Base-by-base conservation (phyloP, 2,113 vertebrate genomes). In the Ellobius talpinus region DNA sequence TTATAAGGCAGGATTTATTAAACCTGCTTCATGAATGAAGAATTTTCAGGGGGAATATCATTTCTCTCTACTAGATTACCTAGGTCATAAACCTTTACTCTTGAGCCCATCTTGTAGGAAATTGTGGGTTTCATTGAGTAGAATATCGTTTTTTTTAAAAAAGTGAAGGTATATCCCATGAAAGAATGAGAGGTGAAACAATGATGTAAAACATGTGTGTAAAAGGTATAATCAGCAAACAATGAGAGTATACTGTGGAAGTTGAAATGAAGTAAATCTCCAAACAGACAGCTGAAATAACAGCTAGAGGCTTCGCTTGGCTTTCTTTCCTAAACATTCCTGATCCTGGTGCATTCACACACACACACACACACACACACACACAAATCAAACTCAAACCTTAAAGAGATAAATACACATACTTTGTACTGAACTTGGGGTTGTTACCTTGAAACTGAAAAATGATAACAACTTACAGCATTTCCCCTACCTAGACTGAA, bases 351-450 rank as follows among this genome's bases (percentile, higher is more conserved):
- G 17, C n/a, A n/a, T n/a, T n/a, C 50, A 19, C 17, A 6, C 55
- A 0, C 58, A 21, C 19, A 21, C 58, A 21, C 19, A 58, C 58
- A 50, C 50, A 50, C 50, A 50, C 50, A 50, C 50, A 50, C 50
- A 50, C 50, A 50, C 50, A 50, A 9, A 50, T 84, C 58, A 63
- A 94, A 66, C 81, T 82, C 87, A 90, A 91, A 70, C 58, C 88
- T 50, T 90, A 95, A 94, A 96, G 96, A 89, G 39, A 97, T 94
- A 97, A 97, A 96, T 85, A 94, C 39, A 89, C 55, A 95, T 86
- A 92, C 93, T 92, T 50, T 79, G 77, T 90, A 33, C 94, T 92
- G 74, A 89, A 96, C 86, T 95, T 91, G n/a, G 21, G 68, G 39
- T 74, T 94, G 61, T 94, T 95, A 87, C 91, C 72, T 93, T 96